These are phyloP conservation scores for Drosophila diplacantha DNA, from an alignment of 2,888 invertebrate species.

Conservation along the genomic window DNA sequence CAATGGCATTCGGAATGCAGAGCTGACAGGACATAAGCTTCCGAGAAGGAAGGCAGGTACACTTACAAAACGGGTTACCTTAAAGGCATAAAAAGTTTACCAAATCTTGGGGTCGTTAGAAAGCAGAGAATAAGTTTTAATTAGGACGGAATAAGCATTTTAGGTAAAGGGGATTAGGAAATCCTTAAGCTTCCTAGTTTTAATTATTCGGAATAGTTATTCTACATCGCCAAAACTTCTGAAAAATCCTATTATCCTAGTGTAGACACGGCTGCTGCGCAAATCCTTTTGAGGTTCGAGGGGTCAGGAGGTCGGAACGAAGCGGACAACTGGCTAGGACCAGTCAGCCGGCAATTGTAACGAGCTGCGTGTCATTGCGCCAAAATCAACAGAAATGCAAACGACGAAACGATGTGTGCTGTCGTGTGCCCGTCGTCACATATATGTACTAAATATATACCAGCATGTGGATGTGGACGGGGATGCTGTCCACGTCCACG, in stretches of 20 bases:
- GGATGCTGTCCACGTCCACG: constrained; percentile 25
- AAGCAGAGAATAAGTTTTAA: background rate
- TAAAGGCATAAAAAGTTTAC: background rate
- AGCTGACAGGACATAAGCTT: constrained; percentile 23
- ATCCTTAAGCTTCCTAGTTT: too few species aligned
- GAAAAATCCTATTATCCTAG: background rate
- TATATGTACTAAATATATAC: constrained; percentile 18
- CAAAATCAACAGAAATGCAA: constrained; percentile 70
- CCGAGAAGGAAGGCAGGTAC: constrained; percentile 3
- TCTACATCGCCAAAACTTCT: background rate
- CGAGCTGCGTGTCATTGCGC: constrained; percentile 68
- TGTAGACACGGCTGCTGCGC: constrained; percentile 30
- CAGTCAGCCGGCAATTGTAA: constrained; percentile 50
- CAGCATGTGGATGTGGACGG: constrained; percentile 1
- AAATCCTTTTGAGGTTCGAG: constrained; percentile 12
- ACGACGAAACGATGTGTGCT: constrained; percentile 68
- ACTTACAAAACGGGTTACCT: background rate
- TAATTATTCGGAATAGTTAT: background rate
- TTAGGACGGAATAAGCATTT: too few species aligned
- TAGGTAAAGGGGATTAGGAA: background rate
- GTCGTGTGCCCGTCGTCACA: constrained; percentile 17
- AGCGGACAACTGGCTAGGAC: constrained; percentile 19
- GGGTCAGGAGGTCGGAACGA: constrained; percentile 3
- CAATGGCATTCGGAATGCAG: constrained; percentile 26
- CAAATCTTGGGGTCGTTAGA: background rate